These are phyloP conservation scores for Rhopilema esculentum DNA, from an alignment of 30 jellyfish, hydroid and myxozoan species.

Conservation along the genomic window DNA sequence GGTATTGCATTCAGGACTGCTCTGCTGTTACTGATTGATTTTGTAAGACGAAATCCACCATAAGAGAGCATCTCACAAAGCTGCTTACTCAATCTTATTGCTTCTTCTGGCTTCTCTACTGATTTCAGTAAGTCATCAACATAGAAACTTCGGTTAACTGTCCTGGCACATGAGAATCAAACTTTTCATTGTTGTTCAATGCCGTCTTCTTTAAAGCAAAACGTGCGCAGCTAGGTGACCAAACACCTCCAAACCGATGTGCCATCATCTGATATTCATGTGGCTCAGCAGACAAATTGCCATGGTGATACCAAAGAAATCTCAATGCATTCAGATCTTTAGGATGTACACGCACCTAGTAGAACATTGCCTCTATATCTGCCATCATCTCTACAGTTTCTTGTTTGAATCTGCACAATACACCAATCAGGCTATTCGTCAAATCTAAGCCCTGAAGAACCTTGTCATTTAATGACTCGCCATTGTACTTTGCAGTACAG, in stretches of 20 bases:
- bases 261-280: constrained; percentile 68
- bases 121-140: constrained; percentile 63
- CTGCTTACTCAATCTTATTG: constrained; percentile 15
- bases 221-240: constrained; percentile 68
- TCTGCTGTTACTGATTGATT: constrained; percentile 18
- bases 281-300: constrained; percentile 13
- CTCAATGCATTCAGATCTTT: constrained; percentile 47
- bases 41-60: constrained; percentile 67
- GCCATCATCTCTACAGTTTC: constrained; percentile 68
- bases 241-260: constrained; percentile 59
- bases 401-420: constrained; percentile 38
- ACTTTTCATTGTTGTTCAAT: constrained; percentile 24
- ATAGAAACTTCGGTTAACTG: constrained; percentile 59
- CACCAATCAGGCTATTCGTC: constrained; percentile 66
- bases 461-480: constrained; percentile 45
- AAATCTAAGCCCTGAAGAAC: constrained; percentile 67
- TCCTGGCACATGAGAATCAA: constrained; percentile 1
- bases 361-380: constrained; percentile 73
- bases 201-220: constrained; percentile 62
- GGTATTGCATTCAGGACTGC: constrained; percentile 49
- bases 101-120: constrained; percentile 3
- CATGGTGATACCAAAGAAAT: constrained; percentile 70
- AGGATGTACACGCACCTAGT: constrained; percentile 60
- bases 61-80: background rate
- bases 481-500: constrained; percentile 63